Conservation (phyloP, 1,140 invertebrate genomes). For the Ctenoplectra terminalis region DNA sequence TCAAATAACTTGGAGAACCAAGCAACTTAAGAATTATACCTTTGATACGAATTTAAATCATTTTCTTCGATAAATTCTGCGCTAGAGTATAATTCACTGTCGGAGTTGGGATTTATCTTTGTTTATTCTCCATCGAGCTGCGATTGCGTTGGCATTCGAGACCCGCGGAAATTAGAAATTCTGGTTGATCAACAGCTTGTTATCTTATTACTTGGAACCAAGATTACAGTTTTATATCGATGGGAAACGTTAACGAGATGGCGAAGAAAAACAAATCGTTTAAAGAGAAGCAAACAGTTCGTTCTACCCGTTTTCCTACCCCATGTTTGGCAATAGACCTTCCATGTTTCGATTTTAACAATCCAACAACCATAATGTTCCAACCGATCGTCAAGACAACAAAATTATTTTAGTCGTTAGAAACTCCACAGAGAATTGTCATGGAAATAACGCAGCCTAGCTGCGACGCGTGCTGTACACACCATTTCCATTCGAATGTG, state of each 20-base stretch:
- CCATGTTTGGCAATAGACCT: background rate
- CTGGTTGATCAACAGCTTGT: background rate
- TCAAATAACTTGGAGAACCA: background rate
- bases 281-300: background rate
- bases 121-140: background rate
- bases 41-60: no score
- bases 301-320: background rate
- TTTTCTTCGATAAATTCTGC: no score
- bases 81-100: background rate
- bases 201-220: background rate
- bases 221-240: background rate
- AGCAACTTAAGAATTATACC: background rate
- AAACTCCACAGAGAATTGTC: background rate
- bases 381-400: no score
- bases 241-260: background rate
- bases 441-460: background rate
- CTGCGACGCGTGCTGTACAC: no score
- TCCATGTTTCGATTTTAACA: background rate
- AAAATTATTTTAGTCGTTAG: background rate
- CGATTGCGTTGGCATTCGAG: background rate
- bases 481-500: slow-evolving; percentile 13
- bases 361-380: background rate
- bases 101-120: background rate
- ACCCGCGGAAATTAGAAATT: background rate
- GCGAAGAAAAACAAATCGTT: background rate